These are phyloP conservation scores for Andricus curvator DNA, from an alignment of 2,888 invertebrate species.

Conservation along the genomic window DNA sequence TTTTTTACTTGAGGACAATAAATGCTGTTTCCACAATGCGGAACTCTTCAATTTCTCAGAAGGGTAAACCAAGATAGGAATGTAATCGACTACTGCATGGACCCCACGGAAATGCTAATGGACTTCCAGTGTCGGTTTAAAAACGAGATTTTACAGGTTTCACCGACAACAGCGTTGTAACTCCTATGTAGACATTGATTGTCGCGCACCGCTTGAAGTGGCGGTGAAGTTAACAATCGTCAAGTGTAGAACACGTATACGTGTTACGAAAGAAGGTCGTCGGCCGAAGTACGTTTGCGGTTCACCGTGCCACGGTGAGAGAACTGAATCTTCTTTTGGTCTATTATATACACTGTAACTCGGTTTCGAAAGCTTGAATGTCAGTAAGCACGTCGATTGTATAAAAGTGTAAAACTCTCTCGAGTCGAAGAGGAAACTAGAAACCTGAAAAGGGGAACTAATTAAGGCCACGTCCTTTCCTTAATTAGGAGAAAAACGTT, in stretches of 20 bases:
- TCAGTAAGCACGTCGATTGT: background rate
- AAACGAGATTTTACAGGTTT: slow-evolving; percentile 31
- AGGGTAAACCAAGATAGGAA: background rate
- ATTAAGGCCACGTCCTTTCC: slow-evolving; percentile 64
- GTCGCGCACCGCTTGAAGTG: slow-evolving; percentile 19
- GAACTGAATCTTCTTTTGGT: slow-evolving; percentile 1
- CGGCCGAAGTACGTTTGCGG: slow-evolving; percentile 50
- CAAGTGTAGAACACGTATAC: slow-evolving; percentile 45
- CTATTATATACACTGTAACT: background rate
- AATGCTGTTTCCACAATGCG: background rate
- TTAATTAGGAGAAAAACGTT: slow-evolving; percentile 67
- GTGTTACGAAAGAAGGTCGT: slow-evolving; percentile 56
- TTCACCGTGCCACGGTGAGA: background rate
- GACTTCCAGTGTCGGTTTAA: slow-evolving; percentile 35
- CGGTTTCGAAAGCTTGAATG: background rate
- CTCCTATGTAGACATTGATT: slow-evolving; percentile 32
- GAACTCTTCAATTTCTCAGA: slow-evolving; percentile 10
- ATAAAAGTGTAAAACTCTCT: slow-evolving; percentile 1
- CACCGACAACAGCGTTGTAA: slow-evolving; percentile 24
- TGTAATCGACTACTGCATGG: slow-evolving; percentile 17
- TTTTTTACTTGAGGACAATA: slow-evolving; percentile 1
- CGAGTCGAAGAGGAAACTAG: background rate
- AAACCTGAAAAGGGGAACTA: slow-evolving; percentile 59
- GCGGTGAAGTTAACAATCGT: slow-evolving; percentile 39
- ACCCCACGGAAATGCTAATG: slow-evolving; percentile 36